Evolutionary conservation across 2,113 vertebrate genomes (phyloP).

Genomic region (Tetrao urogallus): DNA sequence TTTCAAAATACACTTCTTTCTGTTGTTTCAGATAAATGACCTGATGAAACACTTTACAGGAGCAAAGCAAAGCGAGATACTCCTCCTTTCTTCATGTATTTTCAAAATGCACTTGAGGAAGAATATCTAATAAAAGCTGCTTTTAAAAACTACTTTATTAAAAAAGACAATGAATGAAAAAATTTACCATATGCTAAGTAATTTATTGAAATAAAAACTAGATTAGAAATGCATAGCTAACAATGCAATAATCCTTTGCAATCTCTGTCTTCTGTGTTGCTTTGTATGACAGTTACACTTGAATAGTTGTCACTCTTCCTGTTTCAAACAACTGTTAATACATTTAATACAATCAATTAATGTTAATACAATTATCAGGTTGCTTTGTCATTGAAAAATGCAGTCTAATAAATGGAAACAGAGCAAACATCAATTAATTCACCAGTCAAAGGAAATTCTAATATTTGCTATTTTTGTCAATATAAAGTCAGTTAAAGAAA

Average conservation of each 20-base stretch:
- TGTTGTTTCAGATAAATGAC: not conserved
- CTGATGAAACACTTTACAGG: not conserved
- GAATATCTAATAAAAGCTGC: constrained; percentile 38
- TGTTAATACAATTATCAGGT: not conserved
- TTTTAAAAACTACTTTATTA: not conserved
- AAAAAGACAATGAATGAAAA: not conserved
- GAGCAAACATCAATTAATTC: not conserved
- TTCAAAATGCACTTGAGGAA: constrained; percentile 46
- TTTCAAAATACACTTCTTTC: not conserved
- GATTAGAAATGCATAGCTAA: not conserved
- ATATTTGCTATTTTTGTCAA: not conserved
- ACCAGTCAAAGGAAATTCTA: not conserved
- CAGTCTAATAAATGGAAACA: not conserved
- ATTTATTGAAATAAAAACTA: not conserved
- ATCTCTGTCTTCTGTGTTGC: not conserved
- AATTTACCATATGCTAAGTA: not conserved
- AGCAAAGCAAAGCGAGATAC: not conserved
- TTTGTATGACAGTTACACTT: not conserved
- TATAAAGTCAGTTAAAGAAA: not conserved
- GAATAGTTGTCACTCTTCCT: not conserved
- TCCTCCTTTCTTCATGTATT: not conserved
- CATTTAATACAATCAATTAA: not conserved
- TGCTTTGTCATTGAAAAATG: not conserved
- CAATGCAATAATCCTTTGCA: not conserved
- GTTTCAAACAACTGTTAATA: not conserved